Base-by-base conservation (phyloP, 2,888 invertebrate species). In the Hirtodrosophila trivittata region DNA sequence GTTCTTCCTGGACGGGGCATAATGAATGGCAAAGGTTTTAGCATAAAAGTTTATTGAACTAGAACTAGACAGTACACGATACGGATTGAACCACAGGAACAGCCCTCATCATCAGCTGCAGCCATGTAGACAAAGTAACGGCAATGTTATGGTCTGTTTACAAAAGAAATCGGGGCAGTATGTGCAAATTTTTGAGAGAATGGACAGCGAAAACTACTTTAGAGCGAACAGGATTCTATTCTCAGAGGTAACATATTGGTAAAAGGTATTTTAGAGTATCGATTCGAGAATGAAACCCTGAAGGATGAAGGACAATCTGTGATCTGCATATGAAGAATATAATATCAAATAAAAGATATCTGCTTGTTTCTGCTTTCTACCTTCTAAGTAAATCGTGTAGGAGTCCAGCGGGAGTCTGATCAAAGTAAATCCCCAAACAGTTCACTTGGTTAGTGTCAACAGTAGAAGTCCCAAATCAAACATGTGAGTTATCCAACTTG, bases 21-120 rank as follows among this genome's bases (percentile, higher is more conserved):
- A 66, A 66, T 75, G 73, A 75, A 74, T 42, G 78, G 46, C 74
- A 67, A 60, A 74, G 78, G 74, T 82, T 80, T 77, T n/a, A n/a
- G 74, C 82, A 84, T 81, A 85, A 81, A 81, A 82, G 85, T 84
- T 81, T 81, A 84, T 82, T 85, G 80, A 85, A 82, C 82, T 69
- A 82, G 47, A 59, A 42, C 60, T 35, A 55, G 55, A 69, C 50
- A 57, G 51, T 64, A 55, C 56, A 52, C 42, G 63, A 43, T n/a
- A 64, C 52, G 30, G 50, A 74, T 59, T 38, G 41, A 37, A 49
- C 43, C 42, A 18, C 57, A 52, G 37, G 21, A 57, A 45, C 9
- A 50, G 35, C 43, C 38, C 47, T 5, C 35, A 25, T 3, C 16
- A 35, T 26, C 32, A 25, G 13, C 12, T 10, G 30, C 35, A 57